phyloP scores from a whole-genome alignment of 2,888 invertebrate genomes.

The Adineta ricciae region DNA sequence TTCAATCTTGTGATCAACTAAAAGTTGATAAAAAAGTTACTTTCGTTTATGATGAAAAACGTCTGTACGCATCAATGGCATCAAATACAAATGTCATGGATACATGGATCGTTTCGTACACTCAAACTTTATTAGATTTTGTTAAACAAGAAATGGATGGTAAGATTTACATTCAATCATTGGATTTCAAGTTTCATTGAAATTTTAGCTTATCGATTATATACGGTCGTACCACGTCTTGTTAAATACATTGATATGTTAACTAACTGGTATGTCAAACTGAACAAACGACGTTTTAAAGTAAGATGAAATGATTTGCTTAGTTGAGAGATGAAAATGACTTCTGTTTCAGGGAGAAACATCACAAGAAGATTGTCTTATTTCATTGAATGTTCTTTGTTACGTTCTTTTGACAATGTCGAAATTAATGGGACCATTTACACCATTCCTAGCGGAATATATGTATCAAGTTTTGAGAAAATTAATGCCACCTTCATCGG shows the following conservation, averaged over 20 bases:
- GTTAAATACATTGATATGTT: constrained; percentile 92
- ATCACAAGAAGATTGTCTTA: constrained; percentile 67
- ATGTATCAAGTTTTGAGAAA: constrained; percentile 79
- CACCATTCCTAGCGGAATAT: constrained; percentile 84
- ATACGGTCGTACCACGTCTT: constrained; percentile 83
- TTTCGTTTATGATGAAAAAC: constrained; percentile 39
- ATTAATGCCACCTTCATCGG: constrained; percentile 51
- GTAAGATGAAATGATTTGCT: too few species aligned
- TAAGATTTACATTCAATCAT: constrained; percentile 36
- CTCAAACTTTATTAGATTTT: constrained; percentile 78
- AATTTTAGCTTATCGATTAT: constrained; percentile 68
- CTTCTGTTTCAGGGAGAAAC: constrained; percentile 61
- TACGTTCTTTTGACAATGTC: constrained; percentile 31
- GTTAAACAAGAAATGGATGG: constrained; percentile 77
- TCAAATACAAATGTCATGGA: constrained; percentile 72
- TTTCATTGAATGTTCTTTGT: constrained; percentile 65
- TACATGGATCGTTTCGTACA: constrained; percentile 88
- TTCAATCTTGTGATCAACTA: constrained; percentile 78
- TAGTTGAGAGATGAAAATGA: constrained; percentile 20
- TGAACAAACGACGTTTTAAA: constrained; percentile 86
- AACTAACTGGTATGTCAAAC: constrained; percentile 95
- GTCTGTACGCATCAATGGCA: not conserved
- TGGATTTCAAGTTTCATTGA: not conserved
- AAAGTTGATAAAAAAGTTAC: constrained; percentile 54
- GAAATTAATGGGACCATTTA: constrained; percentile 67